phyloP scores from a whole-genome alignment of 92 coral and sea anemone genomes.

The Blastomussa wellsi region DNA sequence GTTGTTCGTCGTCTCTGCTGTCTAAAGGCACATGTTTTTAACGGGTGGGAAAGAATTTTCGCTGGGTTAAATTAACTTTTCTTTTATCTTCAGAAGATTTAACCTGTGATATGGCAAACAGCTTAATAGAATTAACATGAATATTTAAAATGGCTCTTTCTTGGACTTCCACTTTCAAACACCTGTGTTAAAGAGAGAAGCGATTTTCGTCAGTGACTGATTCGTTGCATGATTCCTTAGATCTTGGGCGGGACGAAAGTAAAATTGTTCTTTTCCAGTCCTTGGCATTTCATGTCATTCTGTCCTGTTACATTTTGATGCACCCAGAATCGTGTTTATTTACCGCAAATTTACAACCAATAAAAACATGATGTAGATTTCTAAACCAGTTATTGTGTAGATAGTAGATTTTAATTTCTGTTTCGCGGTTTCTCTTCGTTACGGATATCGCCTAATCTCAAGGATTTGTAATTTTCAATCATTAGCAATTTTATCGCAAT shows the following conservation, averaged over 20 bases:
- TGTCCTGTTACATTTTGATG: not conserved
- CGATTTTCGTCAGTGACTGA: not conserved
- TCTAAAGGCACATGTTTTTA: constrained; percentile 34
- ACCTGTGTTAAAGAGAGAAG: constrained; percentile 53
- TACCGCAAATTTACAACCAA: constrained; percentile 29
- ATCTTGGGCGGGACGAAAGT: not conserved
- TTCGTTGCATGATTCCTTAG: constrained; percentile 10
- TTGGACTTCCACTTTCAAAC: constrained; percentile 39
- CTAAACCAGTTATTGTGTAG: constrained; percentile 34
- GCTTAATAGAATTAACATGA: constrained; percentile 38
- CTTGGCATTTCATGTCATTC: not conserved
- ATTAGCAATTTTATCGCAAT: constrained; percentile 22
- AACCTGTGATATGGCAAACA: constrained; percentile 46
- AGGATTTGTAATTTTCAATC: constrained; percentile 32
- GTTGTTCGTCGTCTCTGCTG: constrained; percentile 25
- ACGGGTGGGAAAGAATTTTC: constrained; percentile 35
- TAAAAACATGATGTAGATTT: constrained; percentile 31
- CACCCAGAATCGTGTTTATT: not conserved
- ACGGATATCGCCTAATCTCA: constrained; percentile 28
- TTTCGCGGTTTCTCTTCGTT: constrained; percentile 23
- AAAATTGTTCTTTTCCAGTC: not conserved
- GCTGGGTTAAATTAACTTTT: constrained; percentile 39
- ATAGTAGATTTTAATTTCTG: not conserved
- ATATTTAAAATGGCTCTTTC: constrained; percentile 55
- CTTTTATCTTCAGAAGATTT: constrained; percentile 32